A percentile compares a stretch with the other conserved stretches of the same genome.
phyloP scores from a whole-genome alignment of 2,888 invertebrate genomes.

The Oconnorella tubifera region DNA sequence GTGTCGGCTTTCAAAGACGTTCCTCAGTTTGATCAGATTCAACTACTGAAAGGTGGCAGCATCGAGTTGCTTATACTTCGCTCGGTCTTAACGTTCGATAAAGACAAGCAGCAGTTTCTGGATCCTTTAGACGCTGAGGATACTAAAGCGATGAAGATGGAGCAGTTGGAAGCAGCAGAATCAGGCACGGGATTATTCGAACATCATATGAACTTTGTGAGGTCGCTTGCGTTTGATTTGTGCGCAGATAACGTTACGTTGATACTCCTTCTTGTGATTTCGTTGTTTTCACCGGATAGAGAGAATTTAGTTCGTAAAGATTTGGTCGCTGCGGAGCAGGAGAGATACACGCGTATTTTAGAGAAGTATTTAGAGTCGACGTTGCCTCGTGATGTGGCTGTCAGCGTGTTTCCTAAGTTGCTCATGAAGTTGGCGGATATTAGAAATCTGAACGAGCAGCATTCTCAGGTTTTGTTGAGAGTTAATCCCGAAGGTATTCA shows the following conservation, averaged over 20 bases:
- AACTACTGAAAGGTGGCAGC: constrained; percentile 86
- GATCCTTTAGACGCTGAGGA: constrained; percentile 71
- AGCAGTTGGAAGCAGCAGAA: constrained; percentile 73
- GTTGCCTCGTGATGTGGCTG: constrained; percentile 41
- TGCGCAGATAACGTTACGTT: constrained; percentile 85
- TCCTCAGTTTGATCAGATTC: constrained; percentile 90
- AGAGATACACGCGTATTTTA: constrained; percentile 53
- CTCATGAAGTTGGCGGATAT: constrained; percentile 89
- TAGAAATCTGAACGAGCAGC: constrained; percentile 82
- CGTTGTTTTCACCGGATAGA: constrained; percentile 82
- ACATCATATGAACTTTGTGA: constrained; percentile 55
- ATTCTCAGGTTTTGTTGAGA: constrained; percentile 86
- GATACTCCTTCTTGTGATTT: constrained; percentile 84
- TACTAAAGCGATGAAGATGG: constrained; percentile 73
- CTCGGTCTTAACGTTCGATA: constrained; percentile 88
- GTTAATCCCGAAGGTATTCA: constrained; percentile 89
- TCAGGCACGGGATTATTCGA: constrained; percentile 46
- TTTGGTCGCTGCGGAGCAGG: constrained; percentile 52
- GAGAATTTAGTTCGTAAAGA: constrained; percentile 63
- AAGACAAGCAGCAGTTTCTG: constrained; percentile 84
- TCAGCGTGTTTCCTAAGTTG: constrained; percentile 58
- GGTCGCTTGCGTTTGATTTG: constrained; percentile 72
- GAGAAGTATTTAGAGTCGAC: constrained; percentile 51
- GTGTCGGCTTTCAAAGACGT: constrained; percentile 62
- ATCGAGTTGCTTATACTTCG: constrained; percentile 94